phyloP scores from a whole-genome alignment of 1,140 invertebrate species.

The Drosophila prosaltans region DNA sequence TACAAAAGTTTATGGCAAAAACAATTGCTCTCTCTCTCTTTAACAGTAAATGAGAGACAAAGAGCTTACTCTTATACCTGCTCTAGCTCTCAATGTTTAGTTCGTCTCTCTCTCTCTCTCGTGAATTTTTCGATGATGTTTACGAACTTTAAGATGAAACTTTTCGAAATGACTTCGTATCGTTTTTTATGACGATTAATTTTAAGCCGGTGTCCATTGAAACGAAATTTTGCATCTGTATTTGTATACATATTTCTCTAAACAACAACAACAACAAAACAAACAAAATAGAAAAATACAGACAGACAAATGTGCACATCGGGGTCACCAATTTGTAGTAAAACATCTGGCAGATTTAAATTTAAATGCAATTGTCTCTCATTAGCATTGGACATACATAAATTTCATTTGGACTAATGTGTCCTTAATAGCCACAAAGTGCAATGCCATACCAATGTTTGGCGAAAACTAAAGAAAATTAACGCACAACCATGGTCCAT shows the following conservation, averaged over 20 bases:
- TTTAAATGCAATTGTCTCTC: conserved; percentile 25
- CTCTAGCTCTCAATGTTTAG: background rate
- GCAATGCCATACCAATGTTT: conserved; percentile 38
- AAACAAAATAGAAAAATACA: background rate
- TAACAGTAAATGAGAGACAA: background rate
- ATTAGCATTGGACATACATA: conserved; percentile 70
- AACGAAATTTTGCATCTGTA: background rate
- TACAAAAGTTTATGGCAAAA: background rate
- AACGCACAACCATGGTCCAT: conserved; percentile 57
- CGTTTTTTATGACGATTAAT: conserved; percentile 6
- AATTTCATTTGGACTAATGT: conserved; percentile 75
- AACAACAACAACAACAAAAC: background rate
- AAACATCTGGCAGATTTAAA: conserved; percentile 5
- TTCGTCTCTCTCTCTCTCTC: background rate
- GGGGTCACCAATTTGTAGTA: background rate
- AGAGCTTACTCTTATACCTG: conserved; percentile 6
- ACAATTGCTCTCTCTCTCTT: background rate
- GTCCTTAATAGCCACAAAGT: conserved; percentile 79
- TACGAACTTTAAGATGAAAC: conserved; percentile 20
- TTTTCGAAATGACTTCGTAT: conserved; percentile 10
- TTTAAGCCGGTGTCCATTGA: conserved; percentile 19
- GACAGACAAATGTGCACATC: background rate
- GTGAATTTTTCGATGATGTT: conserved; percentile 23
- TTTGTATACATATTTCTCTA: background rate
- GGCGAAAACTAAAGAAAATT: conserved; percentile 50